Percentiles rank a stretch among this genome's conserved stretches.
Conservation (phyloP, 2,888 invertebrate species). For the Andricus quercusramuli region DNA sequence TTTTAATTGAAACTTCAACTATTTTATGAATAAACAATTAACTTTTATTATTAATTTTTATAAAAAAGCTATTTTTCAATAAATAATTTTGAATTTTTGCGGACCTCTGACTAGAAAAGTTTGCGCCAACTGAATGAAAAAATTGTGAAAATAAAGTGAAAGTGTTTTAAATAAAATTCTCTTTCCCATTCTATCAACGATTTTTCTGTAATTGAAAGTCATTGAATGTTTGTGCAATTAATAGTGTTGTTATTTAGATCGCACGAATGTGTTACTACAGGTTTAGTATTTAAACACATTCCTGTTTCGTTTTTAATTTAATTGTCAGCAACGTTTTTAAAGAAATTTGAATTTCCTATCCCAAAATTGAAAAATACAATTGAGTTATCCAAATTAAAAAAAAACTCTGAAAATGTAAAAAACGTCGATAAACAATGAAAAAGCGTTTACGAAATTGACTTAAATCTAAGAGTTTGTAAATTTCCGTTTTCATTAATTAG, state of each 20-base stretch:
- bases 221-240: neutral
- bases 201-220: neutral
- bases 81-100: no score
- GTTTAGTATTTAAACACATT: neutral
- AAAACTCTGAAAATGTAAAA: neutral
- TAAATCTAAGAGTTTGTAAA: neutral
- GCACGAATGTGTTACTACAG: neutral
- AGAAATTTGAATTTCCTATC: neutral
- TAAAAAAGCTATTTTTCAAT: no score
- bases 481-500: no score
- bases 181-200: neutral
- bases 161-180: neutral
- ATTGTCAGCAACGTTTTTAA: neutral
- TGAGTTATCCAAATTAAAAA: no score
- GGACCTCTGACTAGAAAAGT: no score
- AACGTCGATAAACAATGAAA: neutral
- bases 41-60: no score
- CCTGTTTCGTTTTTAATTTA: neutral
- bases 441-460: neutral
- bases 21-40: no score
- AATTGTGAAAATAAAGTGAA: neutral
- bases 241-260: neutral
- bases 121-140: neutral
- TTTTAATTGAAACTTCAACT: no score
- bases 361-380: no score